Evolutionary conservation across 2,888 invertebrate genomes (phyloP).

Genomic region (Tipula lateralis): DNA sequence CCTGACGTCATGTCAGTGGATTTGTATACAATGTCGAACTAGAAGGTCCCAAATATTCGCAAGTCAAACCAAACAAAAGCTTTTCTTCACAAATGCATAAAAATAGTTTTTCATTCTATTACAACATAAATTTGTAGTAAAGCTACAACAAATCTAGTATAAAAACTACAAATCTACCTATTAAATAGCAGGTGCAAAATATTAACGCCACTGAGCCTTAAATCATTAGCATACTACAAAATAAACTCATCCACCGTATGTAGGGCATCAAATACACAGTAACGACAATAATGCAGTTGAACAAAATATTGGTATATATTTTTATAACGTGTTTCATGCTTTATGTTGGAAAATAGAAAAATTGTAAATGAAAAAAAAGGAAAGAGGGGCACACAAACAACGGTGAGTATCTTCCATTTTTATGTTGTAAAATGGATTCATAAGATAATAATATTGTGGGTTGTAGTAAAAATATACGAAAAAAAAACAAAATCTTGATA

Average conservation of each 20-base stretch:
- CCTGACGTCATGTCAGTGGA: too few species aligned
- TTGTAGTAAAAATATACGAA: neutral
- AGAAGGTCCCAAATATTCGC: too few species aligned
- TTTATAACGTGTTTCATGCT: neutral
- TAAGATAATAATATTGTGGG: constrained; percentile 19
- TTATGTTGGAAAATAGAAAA: neutral
- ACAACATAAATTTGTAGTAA: neutral
- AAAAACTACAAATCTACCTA: neutral
- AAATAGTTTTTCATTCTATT: neutral
- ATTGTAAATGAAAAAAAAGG: neutral
- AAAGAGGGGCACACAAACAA: neutral
- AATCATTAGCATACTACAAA: neutral
- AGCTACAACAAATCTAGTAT: neutral
- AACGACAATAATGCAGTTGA: neutral
- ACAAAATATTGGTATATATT: neutral
- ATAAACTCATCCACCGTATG: neutral
- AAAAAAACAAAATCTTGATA: neutral
- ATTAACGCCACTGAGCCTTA: neutral
- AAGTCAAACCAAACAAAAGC: too few species aligned
- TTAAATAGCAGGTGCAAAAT: neutral
- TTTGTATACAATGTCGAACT: too few species aligned
- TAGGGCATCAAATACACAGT: neutral
- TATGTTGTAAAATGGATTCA: neutral
- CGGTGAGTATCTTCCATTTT: neutral
- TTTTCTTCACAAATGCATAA: too few species aligned